Percentiles rank a stretch among this genome's conserved stretches.
phyloP scores from a whole-genome alignment of 2,888 invertebrate genomes.

The Drosophila nr. perissopoda region DNA sequence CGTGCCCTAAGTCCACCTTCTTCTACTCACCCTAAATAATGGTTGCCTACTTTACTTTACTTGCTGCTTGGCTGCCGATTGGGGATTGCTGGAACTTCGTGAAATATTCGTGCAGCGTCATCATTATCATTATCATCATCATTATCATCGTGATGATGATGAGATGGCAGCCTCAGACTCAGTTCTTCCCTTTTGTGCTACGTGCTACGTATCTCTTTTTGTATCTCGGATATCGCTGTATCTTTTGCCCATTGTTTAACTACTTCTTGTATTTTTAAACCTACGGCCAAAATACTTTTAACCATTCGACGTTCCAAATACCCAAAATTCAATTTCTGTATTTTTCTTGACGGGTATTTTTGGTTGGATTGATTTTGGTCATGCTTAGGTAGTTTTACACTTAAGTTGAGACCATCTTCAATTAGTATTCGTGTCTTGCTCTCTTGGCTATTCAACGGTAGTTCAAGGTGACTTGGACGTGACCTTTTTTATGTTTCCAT shows the following conservation, averaged over 20 bases:
- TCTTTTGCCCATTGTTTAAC: constrained; percentile 49
- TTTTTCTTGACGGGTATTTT: constrained; percentile 52
- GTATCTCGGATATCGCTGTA: constrained; percentile 57
- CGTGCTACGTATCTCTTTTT: constrained; percentile 61
- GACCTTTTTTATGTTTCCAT: constrained; percentile 7
- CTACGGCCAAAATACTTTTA: constrained; percentile 15
- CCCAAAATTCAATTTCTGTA: constrained; percentile 28
- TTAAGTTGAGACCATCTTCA: not conserved
- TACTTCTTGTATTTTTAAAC: constrained; percentile 31
- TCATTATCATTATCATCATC: constrained; percentile 67
- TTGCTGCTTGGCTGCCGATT: constrained; percentile 23
- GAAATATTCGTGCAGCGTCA: constrained; percentile 74
- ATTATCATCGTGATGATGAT: constrained; percentile 56
- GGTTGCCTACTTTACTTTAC: constrained; percentile 47
- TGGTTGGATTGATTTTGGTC: constrained; percentile 62
- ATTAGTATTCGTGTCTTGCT: constrained; percentile 2
- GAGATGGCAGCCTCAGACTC: constrained; percentile 32
- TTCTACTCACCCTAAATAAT: constrained; percentile 62
- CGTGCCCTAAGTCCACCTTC: constrained; percentile 54
- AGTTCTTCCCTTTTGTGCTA: constrained; percentile 48
- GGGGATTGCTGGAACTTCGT: constrained; percentile 57
- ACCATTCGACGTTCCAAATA: constrained; percentile 39
- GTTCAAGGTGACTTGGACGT: constrained; percentile 59
- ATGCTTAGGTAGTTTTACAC: constrained; percentile 48
- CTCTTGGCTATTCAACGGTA: constrained; percentile 6